Percentiles rank a stretch among this genome's conserved stretches.
Conservation (phyloP, 2,888 invertebrate genomes). For the Microctonus brassicae region DNA sequence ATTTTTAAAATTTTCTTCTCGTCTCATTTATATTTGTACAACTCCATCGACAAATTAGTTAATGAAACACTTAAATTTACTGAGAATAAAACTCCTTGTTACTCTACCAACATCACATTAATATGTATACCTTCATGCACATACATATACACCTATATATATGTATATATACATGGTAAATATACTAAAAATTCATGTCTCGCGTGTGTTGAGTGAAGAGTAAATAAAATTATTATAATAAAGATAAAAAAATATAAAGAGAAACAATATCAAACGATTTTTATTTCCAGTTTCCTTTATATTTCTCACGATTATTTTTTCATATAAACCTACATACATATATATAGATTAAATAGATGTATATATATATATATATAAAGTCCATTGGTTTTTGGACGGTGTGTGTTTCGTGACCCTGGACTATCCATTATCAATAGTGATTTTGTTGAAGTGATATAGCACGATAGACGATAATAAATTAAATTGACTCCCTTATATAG, state of each 20-base stretch:
- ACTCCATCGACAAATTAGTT: background rate
- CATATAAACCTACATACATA: background rate
- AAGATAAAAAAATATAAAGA: background rate
- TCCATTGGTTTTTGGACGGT: constrained; percentile 2
- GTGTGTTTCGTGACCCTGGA: constrained; percentile 15
- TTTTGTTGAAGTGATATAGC: constrained; percentile 11
- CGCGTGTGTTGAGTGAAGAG: background rate
- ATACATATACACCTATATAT: background rate
- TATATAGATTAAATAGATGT: background rate
- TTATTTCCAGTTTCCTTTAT: background rate
- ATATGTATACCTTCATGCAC: background rate
- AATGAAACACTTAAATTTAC: background rate
- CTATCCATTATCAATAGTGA: constrained; percentile 21
- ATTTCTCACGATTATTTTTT: background rate
- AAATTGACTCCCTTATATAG: constrained; percentile 20
- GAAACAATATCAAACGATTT: background rate
- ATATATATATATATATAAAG: background rate
- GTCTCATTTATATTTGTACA: background rate
- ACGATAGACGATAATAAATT: constrained; percentile 25
- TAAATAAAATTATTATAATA: background rate
- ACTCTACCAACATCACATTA: background rate
- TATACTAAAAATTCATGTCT: background rate
- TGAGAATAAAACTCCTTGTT: background rate
- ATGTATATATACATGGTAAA: background rate
- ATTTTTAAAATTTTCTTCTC: no score